Conservation (phyloP, 2,797 vertebrate genomes). For the Macroramphosus scolopax region DNA sequence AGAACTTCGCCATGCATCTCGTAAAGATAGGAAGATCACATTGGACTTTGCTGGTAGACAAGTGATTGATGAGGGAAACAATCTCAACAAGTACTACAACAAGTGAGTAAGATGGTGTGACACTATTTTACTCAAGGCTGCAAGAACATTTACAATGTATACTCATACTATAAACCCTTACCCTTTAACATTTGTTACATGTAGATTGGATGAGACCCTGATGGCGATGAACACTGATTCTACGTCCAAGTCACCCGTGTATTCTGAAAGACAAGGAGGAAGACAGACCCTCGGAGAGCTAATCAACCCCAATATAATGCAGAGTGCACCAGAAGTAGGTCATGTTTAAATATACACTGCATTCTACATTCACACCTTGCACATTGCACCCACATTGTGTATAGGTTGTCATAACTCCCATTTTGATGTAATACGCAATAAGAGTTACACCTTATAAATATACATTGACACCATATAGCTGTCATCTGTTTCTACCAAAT, state of each 20-base stretch:
- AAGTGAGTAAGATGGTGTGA: constrained; percentile 69
- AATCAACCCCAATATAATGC: constrained; percentile 88
- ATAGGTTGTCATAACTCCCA: too few species aligned
- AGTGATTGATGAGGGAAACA: constrained; percentile 83
- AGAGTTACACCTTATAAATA: too few species aligned
- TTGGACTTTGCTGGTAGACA: constrained; percentile 93
- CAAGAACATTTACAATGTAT: too few species aligned
- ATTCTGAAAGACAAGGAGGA: constrained; percentile 43
- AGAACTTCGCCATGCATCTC: constrained; percentile 88
- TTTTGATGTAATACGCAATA: too few species aligned
- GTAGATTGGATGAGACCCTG: constrained; percentile 89
- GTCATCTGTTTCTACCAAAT: too few species aligned
- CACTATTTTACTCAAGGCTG: too few species aligned
- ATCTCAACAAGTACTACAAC: constrained; percentile 85
- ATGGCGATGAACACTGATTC: constrained; percentile 78
- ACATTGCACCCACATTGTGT: too few species aligned
- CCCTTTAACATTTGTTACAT: too few species aligned
- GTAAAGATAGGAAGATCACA: constrained; percentile 87
- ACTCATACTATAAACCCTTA: too few species aligned
- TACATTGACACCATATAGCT: too few species aligned
- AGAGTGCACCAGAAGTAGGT: constrained; percentile 87
- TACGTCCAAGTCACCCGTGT: constrained; percentile 52
- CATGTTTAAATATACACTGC: background rate
- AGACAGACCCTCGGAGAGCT: constrained; percentile 74
- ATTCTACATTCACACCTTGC: background rate